These are phyloP conservation scores for Trichoplusia ni DNA, from an alignment of 1,140 invertebrate species.

Conservation along the genomic window DNA sequence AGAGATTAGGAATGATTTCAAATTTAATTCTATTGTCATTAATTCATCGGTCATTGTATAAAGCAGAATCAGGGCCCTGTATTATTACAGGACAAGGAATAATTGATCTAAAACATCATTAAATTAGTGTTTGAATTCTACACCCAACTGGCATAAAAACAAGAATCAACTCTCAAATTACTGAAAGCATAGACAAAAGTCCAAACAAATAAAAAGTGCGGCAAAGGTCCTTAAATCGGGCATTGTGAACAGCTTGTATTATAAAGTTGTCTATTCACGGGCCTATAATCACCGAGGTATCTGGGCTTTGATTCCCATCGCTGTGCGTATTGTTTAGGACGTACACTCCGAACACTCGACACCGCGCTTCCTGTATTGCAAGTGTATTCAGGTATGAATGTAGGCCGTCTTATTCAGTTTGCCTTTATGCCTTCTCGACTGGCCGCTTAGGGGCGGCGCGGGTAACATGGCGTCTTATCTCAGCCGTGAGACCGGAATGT, in stretches of 20 bases:
- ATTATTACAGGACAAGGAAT: too few relatives aligned
- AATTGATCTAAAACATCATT: too few relatives aligned
- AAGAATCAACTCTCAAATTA: too few relatives aligned
- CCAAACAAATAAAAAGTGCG: background rate
- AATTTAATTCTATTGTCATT: too few relatives aligned
- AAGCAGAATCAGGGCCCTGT: too few relatives aligned
- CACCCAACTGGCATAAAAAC: too few relatives aligned
- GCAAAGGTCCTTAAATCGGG: background rate
- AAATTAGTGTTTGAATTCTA: too few relatives aligned
- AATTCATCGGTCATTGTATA: too few relatives aligned
- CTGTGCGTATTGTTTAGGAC: background rate
- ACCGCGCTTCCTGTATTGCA: conserved; percentile 74
- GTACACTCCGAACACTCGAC: conserved; percentile 51
- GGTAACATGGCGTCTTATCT: conserved; percentile 74
- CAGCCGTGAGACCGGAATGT: conserved; percentile 7
- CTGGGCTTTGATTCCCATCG: conserved; percentile 31
- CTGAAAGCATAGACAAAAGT: background rate
- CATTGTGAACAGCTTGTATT: conserved; percentile 36
- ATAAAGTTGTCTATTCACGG: conserved; percentile 27
- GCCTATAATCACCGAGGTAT: conserved; percentile 49
- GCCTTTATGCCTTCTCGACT: conserved; percentile 79
- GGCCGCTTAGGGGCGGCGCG: conserved; percentile 64
- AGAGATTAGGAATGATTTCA: too few relatives aligned
- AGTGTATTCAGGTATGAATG: conserved; percentile 48
- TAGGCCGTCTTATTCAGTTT: conserved; percentile 63